phyloP scores from a whole-genome alignment of 2,888 invertebrate species.

The Leptogaster cylindrica region DNA sequence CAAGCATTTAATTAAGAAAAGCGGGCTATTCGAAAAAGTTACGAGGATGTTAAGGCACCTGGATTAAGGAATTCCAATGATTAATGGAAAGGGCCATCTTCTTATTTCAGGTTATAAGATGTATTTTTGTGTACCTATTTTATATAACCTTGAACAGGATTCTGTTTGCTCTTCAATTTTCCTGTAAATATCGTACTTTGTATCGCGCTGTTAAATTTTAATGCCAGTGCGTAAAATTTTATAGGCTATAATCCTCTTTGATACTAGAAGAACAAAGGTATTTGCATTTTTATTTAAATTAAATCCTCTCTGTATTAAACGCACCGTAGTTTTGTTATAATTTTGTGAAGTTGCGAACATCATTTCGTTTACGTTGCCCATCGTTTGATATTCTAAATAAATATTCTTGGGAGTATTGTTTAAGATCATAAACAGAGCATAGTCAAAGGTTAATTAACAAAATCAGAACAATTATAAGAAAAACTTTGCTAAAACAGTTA shows the following conservation, averaged over 20 bases:
- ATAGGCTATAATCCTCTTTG: conserved; percentile 10
- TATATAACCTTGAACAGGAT: neutral
- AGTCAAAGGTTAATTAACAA: no score
- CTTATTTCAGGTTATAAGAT: neutral
- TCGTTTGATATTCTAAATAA: no score
- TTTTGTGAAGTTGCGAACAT: no score
- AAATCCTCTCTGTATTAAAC: no score
- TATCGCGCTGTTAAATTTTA: conserved; percentile 13
- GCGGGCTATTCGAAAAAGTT: conserved; percentile 18
- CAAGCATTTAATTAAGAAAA: conserved; percentile 33
- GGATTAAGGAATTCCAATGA: conserved; percentile 6
- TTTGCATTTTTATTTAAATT: conserved; percentile 13
- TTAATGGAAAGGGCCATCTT: conserved; percentile 21
- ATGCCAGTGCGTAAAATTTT: conserved; percentile 3
- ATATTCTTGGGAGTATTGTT: no score
- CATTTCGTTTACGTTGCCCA: no score
- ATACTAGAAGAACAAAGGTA: conserved; percentile 1
- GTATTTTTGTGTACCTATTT: neutral
- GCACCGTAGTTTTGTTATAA: no score
- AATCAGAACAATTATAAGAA: no score
- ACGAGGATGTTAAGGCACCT: neutral
- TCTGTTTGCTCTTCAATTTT: neutral
- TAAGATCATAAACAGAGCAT: no score
- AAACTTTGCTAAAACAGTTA: no score
- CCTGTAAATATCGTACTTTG: conserved; percentile 6